Evolutionary conservation across 2,888 invertebrate genomes (phyloP).

Genomic region (Tipula lateralis): DNA sequence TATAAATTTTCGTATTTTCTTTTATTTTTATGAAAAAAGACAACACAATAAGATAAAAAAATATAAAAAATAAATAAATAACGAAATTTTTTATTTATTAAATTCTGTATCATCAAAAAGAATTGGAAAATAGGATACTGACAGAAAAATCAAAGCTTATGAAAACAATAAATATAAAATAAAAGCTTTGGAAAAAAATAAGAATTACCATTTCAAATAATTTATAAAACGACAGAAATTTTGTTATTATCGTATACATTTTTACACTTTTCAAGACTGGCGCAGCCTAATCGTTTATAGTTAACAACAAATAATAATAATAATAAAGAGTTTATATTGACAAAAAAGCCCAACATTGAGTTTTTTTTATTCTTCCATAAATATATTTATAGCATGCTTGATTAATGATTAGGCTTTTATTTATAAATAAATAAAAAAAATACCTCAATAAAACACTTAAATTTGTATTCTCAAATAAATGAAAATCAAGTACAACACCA

Average conservation of each 20-base stretch:
- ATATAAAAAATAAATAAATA: background rate
- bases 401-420: background rate
- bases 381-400: background rate
- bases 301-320: background rate
- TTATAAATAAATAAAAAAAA: background rate
- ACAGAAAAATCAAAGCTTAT: background rate
- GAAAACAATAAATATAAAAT: slow-evolving; percentile 5
- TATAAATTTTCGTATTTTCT: background rate
- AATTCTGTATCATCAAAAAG: background rate
- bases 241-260: background rate
- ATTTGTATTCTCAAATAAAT: background rate
- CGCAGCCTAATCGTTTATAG: background rate
- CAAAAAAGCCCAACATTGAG: background rate
- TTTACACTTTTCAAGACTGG: background rate
- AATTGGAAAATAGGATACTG: background rate
- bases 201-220: background rate
- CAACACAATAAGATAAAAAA: background rate
- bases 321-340: background rate
- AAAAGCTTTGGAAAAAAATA: background rate
- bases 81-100: background rate
- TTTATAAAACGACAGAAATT: background rate
- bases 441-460: slow-evolving; percentile 4
- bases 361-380: background rate
- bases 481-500: background rate
- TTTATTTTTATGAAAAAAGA: background rate